Percentiles rank a stretch among this genome's conserved stretches.
Evolutionary conservation across 2,113 vertebrate species (phyloP).

Genomic region (Sorex araneus): DNA sequence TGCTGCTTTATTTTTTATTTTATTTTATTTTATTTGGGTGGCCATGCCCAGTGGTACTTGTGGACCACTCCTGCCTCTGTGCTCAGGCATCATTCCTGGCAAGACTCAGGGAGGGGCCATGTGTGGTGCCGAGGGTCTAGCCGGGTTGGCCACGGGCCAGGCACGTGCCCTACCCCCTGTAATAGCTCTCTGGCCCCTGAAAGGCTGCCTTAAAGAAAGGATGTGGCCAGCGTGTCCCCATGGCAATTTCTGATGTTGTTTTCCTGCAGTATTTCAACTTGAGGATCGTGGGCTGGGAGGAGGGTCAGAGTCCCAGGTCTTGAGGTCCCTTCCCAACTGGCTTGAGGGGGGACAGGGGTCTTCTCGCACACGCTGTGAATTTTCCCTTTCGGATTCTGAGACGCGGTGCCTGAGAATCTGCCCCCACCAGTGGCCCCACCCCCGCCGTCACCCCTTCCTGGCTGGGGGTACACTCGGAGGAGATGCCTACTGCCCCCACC

Average conservation of each 20-base stretch:
- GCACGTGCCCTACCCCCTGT: no score
- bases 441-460: not conserved
- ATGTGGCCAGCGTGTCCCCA: no score
- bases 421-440: no score
- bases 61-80: no score
- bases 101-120: no score
- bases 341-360: fast-evolving
- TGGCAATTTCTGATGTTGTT: not conserved
- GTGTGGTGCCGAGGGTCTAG: no score
- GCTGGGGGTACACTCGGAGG: not conserved
- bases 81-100: no score
- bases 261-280: not conserved
- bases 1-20: constrained; percentile 9
- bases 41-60: no score
- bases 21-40: not conserved
- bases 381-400: not conserved
- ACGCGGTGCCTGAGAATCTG: not conserved
- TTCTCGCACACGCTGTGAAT: not conserved
- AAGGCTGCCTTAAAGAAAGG: not conserved
- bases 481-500: not conserved
- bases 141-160: no score
- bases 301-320: not conserved
- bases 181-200: not conserved
- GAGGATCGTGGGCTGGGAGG: no score
- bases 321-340: not conserved